Conservation (phyloP, 2,797 vertebrate species). For the Phrynocephalus guinanensis region DNA sequence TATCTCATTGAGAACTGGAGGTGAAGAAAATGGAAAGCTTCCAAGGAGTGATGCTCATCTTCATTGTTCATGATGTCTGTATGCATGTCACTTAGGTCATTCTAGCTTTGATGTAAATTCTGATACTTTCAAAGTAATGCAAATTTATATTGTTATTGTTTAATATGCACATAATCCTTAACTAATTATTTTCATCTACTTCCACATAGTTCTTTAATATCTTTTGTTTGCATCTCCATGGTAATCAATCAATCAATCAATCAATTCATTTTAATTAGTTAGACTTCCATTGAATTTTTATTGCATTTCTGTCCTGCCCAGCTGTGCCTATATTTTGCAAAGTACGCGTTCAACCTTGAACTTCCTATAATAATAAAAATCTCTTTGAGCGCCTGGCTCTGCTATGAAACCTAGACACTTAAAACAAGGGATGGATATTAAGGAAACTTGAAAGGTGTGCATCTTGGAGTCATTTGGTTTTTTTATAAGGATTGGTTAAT, state of each 20-base stretch:
- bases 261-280: neutral
- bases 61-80: constrained; percentile 6
- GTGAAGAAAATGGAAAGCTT: neutral
- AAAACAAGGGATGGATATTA: too few relatives aligned
- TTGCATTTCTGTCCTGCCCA: neutral
- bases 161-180: neutral
- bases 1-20: neutral
- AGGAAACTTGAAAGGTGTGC: too few relatives aligned
- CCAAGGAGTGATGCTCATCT: neutral
- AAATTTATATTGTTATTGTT: too few relatives aligned
- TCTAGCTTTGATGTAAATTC: neutral
- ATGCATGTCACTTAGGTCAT: constrained; percentile 13
- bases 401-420: too few relatives aligned
- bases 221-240: neutral
- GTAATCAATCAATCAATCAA: neutral
- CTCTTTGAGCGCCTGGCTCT: too few relatives aligned
- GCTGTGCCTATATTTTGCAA: neutral
- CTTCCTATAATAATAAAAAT: neutral
- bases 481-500: too few relatives aligned
- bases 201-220: neutral
- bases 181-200: neutral
- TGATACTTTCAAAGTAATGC: neutral
- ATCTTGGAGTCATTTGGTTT: too few relatives aligned
- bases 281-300: neutral
- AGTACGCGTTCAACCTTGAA: neutral